Conservation (phyloP, 1,140 invertebrate genomes). For the Diorhabda carinulata region DNA sequence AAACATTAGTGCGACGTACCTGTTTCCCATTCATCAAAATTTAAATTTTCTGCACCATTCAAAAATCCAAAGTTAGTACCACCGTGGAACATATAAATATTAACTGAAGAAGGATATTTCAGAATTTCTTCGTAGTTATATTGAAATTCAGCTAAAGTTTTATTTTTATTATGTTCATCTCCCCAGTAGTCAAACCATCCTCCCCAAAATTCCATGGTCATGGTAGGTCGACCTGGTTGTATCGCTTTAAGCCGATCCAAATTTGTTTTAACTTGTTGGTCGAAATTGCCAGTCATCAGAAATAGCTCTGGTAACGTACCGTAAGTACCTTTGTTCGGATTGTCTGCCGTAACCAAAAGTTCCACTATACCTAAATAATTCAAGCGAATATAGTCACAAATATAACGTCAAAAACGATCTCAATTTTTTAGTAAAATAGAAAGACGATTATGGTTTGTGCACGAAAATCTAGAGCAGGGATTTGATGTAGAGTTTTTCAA, state of each 20-base stretch:
- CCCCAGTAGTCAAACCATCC: slow-evolving; percentile 59
- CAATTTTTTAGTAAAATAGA: too few relatives aligned
- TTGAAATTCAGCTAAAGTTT: slow-evolving; percentile 16
- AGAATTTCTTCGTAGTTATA: slow-evolving; percentile 30
- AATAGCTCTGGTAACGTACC: slow-evolving; percentile 38
- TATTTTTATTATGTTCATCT: slow-evolving; percentile 32
- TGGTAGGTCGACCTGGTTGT: slow-evolving; percentile 55
- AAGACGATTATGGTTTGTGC: too few relatives aligned
- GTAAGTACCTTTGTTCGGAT: slow-evolving; percentile 47
- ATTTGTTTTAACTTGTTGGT: slow-evolving; percentile 40
- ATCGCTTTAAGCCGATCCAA: slow-evolving; percentile 46
- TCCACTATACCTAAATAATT: slow-evolving; percentile 44
- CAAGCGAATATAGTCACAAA: too few relatives aligned
- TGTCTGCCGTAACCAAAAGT: slow-evolving; percentile 54
- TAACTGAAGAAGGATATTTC: slow-evolving; percentile 53
- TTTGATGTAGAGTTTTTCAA: too few relatives aligned
- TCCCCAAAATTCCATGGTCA: slow-evolving; percentile 57
- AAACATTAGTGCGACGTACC: slow-evolving; percentile 4
- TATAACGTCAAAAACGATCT: too few relatives aligned
- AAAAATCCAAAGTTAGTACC: slow-evolving; percentile 67
- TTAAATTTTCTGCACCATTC: slow-evolving; percentile 52
- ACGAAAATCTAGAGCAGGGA: too few relatives aligned
- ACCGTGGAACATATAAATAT: slow-evolving; percentile 69
- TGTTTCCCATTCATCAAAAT: slow-evolving; percentile 4
- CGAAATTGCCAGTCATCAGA: slow-evolving; percentile 50